These are phyloP conservation scores for Dendrocincla tyrannina DNA, from an alignment of 2,797 vertebrate genomes.

Conservation along the genomic window DNA sequence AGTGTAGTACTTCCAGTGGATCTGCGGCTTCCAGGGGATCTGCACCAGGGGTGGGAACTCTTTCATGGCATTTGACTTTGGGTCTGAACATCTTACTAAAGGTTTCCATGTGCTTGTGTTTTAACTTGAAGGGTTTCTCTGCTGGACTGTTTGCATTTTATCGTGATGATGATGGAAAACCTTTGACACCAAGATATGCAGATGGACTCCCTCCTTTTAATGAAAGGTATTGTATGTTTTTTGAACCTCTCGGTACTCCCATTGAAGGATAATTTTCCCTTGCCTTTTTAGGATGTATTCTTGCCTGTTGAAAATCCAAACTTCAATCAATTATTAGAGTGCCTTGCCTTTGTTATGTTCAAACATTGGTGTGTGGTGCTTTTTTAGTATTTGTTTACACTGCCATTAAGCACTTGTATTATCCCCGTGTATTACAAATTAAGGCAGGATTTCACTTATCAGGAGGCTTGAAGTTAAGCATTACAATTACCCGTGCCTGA, in stretches of 20 bases:
- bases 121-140: slow-evolving; percentile 88
- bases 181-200: slow-evolving; percentile 88
- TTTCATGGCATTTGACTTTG: background rate
- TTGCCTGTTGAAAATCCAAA: background rate
- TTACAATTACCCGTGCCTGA: background rate
- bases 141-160: slow-evolving; percentile 97
- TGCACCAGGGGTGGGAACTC: background rate
- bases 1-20: background rate
- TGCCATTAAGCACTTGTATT: background rate
- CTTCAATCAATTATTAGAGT: background rate
- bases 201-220: slow-evolving; percentile 93
- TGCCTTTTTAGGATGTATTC: background rate
- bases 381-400: background rate
- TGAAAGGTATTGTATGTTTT: slow-evolving; percentile 81
- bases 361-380: background rate
- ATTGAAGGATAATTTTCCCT: background rate
- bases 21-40: background rate
- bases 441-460: background rate
- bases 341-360: background rate
- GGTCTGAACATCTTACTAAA: background rate
- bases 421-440: background rate
- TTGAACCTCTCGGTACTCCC: background rate
- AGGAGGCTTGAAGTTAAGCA: background rate
- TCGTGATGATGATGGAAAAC: slow-evolving; percentile 89
- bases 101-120: background rate